phyloP scores from a whole-genome alignment of 2,113 vertebrate genomes.

The Rutilus rutilus region DNA sequence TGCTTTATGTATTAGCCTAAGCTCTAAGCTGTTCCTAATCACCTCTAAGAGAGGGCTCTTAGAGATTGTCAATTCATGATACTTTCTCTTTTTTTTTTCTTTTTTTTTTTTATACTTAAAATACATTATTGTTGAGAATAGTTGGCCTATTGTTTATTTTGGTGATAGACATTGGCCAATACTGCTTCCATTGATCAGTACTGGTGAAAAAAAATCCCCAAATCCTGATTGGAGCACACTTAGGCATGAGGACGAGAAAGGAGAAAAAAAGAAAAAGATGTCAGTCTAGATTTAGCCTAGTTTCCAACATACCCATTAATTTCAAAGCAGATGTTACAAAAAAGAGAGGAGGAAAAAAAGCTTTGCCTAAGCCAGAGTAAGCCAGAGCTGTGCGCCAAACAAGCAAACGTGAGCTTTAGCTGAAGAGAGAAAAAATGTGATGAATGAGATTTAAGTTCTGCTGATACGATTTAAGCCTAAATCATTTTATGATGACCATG shows the following conservation, averaged over 20 bases:
- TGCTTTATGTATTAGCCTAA: too few species aligned
- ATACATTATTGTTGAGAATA: too few species aligned
- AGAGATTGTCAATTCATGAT: too few species aligned
- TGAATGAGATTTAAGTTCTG: background rate
- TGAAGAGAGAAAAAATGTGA: background rate
- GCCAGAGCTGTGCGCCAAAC: conserved; percentile 45
- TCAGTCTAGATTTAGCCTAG: conserved; percentile 77
- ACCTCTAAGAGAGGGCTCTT: too few species aligned
- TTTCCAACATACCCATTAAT: conserved; percentile 76
- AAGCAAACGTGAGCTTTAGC: conserved; percentile 20
- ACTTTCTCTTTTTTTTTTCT: too few species aligned
- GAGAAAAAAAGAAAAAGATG: conserved; percentile 49
- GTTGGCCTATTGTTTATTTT: too few species aligned
- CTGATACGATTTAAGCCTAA: conserved; percentile 1
- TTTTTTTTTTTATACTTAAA: too few species aligned
- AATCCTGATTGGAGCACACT: too few species aligned
- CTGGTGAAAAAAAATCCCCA: too few species aligned
- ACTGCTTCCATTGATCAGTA: too few species aligned
- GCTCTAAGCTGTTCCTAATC: too few species aligned
- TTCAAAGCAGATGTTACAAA: conserved; percentile 75
- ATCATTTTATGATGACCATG: background rate
- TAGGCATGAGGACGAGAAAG: conserved; percentile 40
- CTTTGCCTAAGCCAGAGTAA: conserved; percentile 65
- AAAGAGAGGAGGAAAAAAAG: conserved; percentile 52
- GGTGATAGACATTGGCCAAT: too few species aligned